Base-by-base conservation (phyloP, 2,797 vertebrate genomes). In the Streptopelia turtur region DNA sequence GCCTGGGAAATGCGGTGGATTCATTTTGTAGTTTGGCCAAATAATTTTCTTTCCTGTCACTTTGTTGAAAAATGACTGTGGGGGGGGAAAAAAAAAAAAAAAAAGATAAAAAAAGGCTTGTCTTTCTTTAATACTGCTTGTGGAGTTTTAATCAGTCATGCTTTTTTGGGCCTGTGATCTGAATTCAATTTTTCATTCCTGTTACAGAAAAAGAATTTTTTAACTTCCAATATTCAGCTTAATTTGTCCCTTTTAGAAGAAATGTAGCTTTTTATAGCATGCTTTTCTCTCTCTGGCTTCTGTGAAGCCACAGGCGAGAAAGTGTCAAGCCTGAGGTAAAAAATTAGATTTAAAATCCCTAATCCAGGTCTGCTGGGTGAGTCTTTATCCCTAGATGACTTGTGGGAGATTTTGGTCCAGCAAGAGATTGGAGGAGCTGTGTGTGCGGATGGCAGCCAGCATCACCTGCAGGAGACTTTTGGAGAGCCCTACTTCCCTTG, bases 101-200 rank as follows among this genome's bases (percentile, higher is more conserved):
- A 69, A 69, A 56, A 14, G 22, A 31, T 25, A 24, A 55, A 35
- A 60, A 69, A 70, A 56, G 16, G 22, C 24, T 93, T 4, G 2
- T 86, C 45, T 69, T 85, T 21, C 57, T 90, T 56, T 81, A 57
- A 57, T 78, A n/a, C 21, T 10, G 4, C 61, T 65, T 0, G 4
- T 69, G 25, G 57, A 75, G 61, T 83, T 96, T 87, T 89, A 87
- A 95, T 90, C 83, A 81, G 70, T 89, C 43, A 50, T 70, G 65
- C 35, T 82, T 81, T 93, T 94, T 69, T 39, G 39, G 30, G 49
- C 7, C 23, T 87, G 79, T 57, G 60, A 77, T 84, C 78, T 87
- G 49, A 68, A 64, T 71, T 81, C 45, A 57, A 9, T 93, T 90
- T 94, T 91, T 95, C 53, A 77, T 87, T 81, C 60, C 56, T 83